A percentile compares a stretch with the other conserved stretches of the same genome.
These are phyloP conservation scores for Chromobotia macracanthus DNA, from an alignment of 2,797 vertebrate species.

Conservation along the genomic window DNA sequence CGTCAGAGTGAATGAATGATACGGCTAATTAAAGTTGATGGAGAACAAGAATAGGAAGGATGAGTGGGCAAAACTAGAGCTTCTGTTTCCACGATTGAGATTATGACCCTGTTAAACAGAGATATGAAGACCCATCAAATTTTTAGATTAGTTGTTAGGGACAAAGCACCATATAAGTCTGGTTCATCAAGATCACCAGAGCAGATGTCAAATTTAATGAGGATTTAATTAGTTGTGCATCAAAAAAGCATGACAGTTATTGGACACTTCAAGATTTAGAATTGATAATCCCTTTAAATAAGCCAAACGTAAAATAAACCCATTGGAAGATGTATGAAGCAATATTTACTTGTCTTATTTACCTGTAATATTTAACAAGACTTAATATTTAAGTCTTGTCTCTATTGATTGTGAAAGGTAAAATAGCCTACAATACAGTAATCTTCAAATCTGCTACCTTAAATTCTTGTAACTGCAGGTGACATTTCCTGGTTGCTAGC, in stretches of 20 bases:
- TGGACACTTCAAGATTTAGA: not conserved
- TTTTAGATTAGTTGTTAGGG: constrained; percentile 17
- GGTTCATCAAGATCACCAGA: not conserved
- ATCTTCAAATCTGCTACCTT: not conserved
- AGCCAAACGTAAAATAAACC: too few species aligned
- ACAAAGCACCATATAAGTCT: not conserved
- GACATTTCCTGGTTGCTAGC: not conserved
- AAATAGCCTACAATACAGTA: not conserved
- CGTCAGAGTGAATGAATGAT: constrained; percentile 44
- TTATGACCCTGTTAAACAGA: constrained; percentile 7
- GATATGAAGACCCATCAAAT: constrained; percentile 1
- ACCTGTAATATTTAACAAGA: too few species aligned
- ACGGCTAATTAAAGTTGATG: constrained; percentile 54
- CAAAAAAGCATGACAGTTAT: not conserved
- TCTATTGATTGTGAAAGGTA: too few species aligned
- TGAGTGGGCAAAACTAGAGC: constrained; percentile 37
- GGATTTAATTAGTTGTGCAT: constrained; percentile 8
- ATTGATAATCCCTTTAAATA: too few species aligned
- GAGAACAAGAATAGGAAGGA: constrained; percentile 33
- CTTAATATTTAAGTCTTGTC: too few species aligned
- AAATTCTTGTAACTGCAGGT: not conserved
- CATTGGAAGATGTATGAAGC: too few species aligned
- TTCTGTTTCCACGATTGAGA: constrained; percentile 15
- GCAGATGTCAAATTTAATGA: not conserved
- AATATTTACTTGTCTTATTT: too few species aligned